Evolutionary conservation across 2,888 invertebrate species (phyloP).

Genomic region (Cotesia congregata): DNA sequence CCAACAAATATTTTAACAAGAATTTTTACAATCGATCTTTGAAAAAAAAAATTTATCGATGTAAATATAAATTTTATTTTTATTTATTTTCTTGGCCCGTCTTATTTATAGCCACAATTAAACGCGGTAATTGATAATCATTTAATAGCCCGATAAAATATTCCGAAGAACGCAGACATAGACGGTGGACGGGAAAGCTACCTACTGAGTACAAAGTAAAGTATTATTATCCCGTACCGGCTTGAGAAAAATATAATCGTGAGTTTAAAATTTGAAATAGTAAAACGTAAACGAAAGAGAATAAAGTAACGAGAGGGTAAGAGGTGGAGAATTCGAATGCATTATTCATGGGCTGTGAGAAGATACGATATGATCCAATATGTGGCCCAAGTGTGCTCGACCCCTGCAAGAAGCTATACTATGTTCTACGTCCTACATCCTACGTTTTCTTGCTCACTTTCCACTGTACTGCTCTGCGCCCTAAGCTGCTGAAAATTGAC

Average conservation of each 20-base stretch:
- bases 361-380: conserved; percentile 71
- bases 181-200: neutral
- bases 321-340: conserved; percentile 61
- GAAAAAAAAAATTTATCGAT: conserved; percentile 6
- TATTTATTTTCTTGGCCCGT: neutral
- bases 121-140: neutral
- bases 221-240: neutral
- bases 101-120: neutral
- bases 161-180: neutral
- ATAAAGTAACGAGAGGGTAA: conserved; percentile 30
- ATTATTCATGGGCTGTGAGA: conserved; percentile 69
- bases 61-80: conserved; percentile 24
- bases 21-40: conserved; percentile 21
- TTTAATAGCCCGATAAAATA: conserved; percentile 1
- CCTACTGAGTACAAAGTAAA: neutral
- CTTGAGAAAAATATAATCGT: neutral
- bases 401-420: conserved; percentile 46
- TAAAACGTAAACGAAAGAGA: conserved; percentile 24
- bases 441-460: conserved; percentile 13
- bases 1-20: conserved; percentile 5
- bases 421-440: conserved; percentile 27
- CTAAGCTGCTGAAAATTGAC: conserved; percentile 69
- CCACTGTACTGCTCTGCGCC: conserved; percentile 41
- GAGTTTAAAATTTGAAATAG: conserved; percentile 31
- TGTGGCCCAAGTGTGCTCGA: conserved; percentile 58